Evolutionary conservation across 1,140 invertebrate species (phyloP).

Genomic region (Drosophila tsacasi): DNA sequence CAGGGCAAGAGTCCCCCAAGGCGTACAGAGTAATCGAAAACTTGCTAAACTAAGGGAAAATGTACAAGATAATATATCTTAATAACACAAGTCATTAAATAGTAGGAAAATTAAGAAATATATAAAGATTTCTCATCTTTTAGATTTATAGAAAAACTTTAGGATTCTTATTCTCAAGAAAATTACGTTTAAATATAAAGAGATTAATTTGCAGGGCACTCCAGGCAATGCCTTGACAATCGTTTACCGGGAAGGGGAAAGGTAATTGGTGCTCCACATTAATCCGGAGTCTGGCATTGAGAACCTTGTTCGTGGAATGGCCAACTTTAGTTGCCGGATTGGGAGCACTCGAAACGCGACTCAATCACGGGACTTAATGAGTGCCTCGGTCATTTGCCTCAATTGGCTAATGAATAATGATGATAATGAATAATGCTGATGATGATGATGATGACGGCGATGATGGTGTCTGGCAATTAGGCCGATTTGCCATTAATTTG

Average conservation of each 20-base stretch:
- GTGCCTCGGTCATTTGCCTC: conserved; percentile 39
- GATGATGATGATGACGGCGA: not conserved
- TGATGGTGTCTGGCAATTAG: conserved; percentile 48
- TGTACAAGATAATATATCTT: not conserved
- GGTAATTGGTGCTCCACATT: conserved; percentile 18
- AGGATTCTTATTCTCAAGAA: not conserved
- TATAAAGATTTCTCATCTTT: not conserved
- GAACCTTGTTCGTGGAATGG: conserved; percentile 18
- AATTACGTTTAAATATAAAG: no score
- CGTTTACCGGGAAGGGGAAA: not conserved
- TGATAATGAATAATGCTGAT: conserved; percentile 6
- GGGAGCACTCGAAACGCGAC: conserved; percentile 34
- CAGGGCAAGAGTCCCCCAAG: not conserved
- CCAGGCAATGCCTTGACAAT: not conserved
- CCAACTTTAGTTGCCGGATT: conserved; percentile 40
- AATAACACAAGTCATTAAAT: not conserved
- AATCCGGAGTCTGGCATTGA: conserved; percentile 13
- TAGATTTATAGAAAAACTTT: not conserved
- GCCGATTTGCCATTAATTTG: conserved; percentile 43
- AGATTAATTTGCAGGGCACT: not conserved
- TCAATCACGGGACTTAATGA: conserved; percentile 32
- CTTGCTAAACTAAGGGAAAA: not conserved
- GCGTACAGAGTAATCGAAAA: not conserved
- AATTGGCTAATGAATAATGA: conserved; percentile 5
- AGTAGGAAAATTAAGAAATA: not conserved